Conservation (phyloP, 2,113 vertebrate species). For the Varanus komodoensis region DNA sequence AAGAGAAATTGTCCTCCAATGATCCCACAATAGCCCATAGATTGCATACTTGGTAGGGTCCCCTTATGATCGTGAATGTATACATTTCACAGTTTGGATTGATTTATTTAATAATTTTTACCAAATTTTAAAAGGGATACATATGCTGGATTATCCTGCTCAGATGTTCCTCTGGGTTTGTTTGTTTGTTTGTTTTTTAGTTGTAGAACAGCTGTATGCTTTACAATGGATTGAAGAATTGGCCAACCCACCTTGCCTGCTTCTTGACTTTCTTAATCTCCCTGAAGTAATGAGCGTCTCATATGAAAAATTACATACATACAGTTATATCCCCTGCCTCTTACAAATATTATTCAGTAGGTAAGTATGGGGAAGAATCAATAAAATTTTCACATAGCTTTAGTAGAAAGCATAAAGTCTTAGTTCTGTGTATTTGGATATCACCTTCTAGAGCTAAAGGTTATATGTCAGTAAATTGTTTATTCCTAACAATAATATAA, state of each 20-base stretch:
- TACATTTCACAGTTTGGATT: neutral
- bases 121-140: neutral
- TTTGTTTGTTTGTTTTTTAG: slow-evolving; percentile 68
- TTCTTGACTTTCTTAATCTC: slow-evolving; percentile 82
- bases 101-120: neutral
- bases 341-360: slow-evolving; percentile 85
- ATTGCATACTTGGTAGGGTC: neutral
- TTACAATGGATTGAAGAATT: slow-evolving; percentile 95
- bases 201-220: slow-evolving; percentile 89
- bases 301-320: slow-evolving; percentile 69
- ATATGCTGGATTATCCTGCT: neutral
- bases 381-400: neutral
- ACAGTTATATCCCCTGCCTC: slow-evolving; percentile 70
- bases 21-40: too few species aligned
- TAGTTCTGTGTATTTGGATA: neutral
- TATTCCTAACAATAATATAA: neutral
- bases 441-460: neutral
- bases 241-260: slow-evolving; percentile 73
- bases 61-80: neutral
- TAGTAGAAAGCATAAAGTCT: neutral
- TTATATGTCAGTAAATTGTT: slow-evolving; percentile 5
- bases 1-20: too few species aligned
- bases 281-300: slow-evolving; percentile 82
- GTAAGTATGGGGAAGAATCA: slow-evolving; percentile 70
- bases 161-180: neutral